Evolutionary conservation across 2,113 vertebrate species (phyloP).

Genomic region (Todiramphus chloris): DNA sequence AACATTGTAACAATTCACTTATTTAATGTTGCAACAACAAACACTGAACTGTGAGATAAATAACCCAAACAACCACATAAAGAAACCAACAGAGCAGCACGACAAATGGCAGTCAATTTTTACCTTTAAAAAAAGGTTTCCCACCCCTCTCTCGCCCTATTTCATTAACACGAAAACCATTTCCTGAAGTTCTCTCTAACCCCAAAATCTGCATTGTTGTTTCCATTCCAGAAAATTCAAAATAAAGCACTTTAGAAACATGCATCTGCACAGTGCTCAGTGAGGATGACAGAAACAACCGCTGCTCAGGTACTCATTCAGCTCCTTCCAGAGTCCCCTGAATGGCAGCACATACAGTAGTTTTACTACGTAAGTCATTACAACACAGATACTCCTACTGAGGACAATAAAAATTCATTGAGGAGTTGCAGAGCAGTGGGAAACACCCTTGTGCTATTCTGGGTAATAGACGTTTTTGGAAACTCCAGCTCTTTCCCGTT

Average conservation of each 20-base stretch:
- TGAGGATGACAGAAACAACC: neutral
- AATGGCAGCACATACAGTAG: neutral
- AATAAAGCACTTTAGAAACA: neutral
- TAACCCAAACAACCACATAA: neutral
- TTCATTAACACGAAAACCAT: neutral
- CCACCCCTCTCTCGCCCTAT: neutral
- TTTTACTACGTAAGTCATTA: neutral
- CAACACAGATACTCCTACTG: neutral
- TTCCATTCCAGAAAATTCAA: neutral
- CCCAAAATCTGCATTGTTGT: neutral
- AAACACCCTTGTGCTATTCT: neutral
- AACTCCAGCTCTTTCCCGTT: slow-evolving; percentile 4
- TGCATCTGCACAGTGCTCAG: neutral
- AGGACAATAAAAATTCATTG: neutral
- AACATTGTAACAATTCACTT: neutral
- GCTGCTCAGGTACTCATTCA: neutral
- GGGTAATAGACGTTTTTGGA: slow-evolving; percentile 27
- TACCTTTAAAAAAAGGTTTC: neutral
- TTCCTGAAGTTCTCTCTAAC: neutral
- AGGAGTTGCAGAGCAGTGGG: neutral
- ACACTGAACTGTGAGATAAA: neutral
- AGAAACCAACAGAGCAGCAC: neutral
- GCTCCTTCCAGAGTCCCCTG: neutral
- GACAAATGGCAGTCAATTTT: neutral
- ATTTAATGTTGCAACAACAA: neutral